Percentiles rank a stretch among this genome's conserved stretches.
These are phyloP conservation scores for Lontra canadensis DNA, from an alignment of 2,113 vertebrate species.

Conservation along the genomic window DNA sequence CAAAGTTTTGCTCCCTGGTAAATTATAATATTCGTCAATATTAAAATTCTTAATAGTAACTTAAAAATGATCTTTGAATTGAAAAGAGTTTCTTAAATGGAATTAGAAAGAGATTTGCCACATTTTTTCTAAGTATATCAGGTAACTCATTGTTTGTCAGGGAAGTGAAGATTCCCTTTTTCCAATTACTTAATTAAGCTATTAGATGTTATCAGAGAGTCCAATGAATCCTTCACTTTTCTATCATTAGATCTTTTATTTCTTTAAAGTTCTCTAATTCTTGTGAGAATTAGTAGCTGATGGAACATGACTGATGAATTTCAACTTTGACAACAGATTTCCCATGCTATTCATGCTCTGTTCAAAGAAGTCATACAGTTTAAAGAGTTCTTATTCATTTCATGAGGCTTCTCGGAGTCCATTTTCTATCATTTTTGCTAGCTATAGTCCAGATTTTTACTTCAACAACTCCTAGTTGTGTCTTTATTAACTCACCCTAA, in stretches of 20 bases:
- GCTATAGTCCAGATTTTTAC: not conserved
- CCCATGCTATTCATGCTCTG: not conserved
- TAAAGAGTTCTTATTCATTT: not conserved
- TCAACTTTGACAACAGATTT: not conserved
- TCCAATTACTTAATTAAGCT: not conserved
- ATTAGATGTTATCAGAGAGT: not conserved
- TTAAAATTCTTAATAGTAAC: not conserved
- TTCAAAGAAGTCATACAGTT: not conserved
- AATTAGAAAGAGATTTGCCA: not conserved
- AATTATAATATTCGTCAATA: not conserved
- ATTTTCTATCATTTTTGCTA: not conserved
- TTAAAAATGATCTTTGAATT: slow-evolving; percentile 1
- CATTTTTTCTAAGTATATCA: not conserved
- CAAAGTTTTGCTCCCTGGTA: not conserved
- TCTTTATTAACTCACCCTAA: not conserved
- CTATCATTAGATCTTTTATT: not conserved
- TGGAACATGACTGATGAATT: not conserved
- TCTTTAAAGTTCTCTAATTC: not conserved
- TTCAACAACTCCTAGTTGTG: not conserved
- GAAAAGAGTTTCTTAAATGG: not conserved
- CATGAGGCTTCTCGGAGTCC: not conserved
- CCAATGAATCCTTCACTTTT: not conserved
- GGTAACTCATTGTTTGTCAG: not conserved
- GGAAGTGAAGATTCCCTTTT: not conserved
- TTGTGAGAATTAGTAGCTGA: not conserved